Conservation (phyloP, 2,113 vertebrate genomes). For the Puntigrus tetrazona region DNA sequence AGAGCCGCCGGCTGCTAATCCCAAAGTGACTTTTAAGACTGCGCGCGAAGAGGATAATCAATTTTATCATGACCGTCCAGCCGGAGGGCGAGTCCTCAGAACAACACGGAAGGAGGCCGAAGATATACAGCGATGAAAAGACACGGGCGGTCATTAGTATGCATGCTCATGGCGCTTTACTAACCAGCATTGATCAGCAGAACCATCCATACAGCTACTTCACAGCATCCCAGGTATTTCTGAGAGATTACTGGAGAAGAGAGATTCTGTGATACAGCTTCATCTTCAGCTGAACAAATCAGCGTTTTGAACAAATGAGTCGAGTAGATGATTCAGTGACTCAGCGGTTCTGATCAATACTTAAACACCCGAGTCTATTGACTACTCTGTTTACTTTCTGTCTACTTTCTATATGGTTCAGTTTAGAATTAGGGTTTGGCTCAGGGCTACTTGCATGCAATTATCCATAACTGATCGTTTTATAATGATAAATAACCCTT, state of each 20-base stretch:
- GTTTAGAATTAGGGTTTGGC: no score
- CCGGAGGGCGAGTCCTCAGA: conserved; percentile 41
- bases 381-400: no score
- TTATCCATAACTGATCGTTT: no score
- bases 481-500: no score
- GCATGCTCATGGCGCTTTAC: not conserved
- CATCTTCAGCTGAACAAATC: no score
- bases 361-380: no score
- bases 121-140: not conserved
- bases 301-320: no score
- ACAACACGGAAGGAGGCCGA: conserved; percentile 34
- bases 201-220: not conserved
- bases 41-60: conserved; percentile 68
- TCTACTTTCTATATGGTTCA: no score
- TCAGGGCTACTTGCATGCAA: no score
- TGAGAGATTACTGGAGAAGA: not conserved
- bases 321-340: no score
- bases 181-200: not conserved
- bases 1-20: conserved; percentile 63
- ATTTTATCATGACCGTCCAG: conserved; percentile 54
- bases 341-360: no score
- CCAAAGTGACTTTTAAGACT: conserved; percentile 72
- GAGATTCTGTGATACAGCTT: not conserved
- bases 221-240: not conserved
- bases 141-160: not conserved